Percentiles rank a stretch among this genome's conserved stretches.
Conservation (phyloP, 2,888 invertebrate genomes). For the Timema podura region DNA sequence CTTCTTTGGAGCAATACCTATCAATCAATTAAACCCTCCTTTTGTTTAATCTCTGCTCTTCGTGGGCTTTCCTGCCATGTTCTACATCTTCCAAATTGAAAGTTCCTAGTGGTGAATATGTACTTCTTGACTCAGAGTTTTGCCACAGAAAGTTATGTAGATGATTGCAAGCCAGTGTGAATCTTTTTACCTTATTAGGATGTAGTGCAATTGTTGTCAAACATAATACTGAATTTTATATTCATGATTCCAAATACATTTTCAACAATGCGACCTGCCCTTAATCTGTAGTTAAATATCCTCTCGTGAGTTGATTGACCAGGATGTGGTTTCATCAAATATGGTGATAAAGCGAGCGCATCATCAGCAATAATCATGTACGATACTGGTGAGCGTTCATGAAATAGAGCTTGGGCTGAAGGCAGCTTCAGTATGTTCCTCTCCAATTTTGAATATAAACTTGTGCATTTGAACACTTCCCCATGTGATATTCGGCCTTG, state of each 20-base stretch:
- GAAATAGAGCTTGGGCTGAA: neutral
- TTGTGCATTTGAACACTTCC: no score
- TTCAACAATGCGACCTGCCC: conserved; percentile 1
- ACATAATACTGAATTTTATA: neutral
- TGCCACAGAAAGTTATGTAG: neutral
- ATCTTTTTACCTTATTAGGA: neutral
- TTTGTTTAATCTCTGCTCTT: neutral
- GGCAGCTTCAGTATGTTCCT: no score
- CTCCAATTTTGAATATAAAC: no score
- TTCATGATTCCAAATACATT: neutral
- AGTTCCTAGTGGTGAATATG: neutral
- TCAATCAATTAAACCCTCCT: neutral
- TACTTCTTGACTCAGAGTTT: neutral
- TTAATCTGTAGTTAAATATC: neutral
- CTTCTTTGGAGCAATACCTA: neutral
- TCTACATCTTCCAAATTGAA: neutral
- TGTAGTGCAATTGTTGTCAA: neutral
- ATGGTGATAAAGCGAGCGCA: neutral
- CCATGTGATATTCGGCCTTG: neutral
- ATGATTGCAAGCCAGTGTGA: neutral
- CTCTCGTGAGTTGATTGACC: neutral
- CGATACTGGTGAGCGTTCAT: neutral
- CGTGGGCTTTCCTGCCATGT: neutral
- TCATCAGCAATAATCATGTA: neutral
- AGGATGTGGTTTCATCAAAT: neutral